phyloP scores from a whole-genome alignment of 2,888 invertebrate species.

The Megaustenia siamemsis region DNA sequence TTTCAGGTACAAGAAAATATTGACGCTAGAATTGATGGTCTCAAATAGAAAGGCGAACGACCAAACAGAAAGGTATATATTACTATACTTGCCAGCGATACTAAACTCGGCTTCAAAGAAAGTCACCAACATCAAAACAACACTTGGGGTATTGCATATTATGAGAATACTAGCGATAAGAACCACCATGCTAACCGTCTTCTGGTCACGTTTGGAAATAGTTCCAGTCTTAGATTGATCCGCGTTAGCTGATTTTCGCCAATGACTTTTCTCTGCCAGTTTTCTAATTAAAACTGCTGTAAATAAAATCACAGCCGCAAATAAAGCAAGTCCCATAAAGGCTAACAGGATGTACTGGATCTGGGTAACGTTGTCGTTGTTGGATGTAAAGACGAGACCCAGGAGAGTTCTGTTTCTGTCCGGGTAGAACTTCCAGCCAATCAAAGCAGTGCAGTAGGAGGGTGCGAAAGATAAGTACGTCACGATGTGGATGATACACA shows the following conservation, averaged over 20 bases:
- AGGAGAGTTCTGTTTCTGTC: not conserved
- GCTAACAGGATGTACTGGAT: not conserved
- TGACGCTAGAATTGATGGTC: not conserved
- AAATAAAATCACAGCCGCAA: not conserved
- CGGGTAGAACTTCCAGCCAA: conserved; percentile 22
- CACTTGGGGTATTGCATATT: not conserved
- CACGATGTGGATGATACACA: not conserved
- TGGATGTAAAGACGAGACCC: not conserved
- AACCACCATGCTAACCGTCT: not conserved
- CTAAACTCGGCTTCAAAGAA: not conserved
- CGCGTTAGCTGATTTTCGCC: not conserved
- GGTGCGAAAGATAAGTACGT: not conserved
- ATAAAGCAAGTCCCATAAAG: not conserved
- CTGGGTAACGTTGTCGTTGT: not conserved
- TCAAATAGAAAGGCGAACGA: not conserved
- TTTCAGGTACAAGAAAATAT: not conserved
- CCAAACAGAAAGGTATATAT: not conserved
- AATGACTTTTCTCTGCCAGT: not conserved
- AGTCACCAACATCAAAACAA: not conserved
- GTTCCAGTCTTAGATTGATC: not conserved
- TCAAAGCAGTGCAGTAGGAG: not conserved
- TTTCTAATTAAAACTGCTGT: not conserved
- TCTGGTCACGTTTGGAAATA: not conserved
- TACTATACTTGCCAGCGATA: not conserved
- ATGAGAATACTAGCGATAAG: not conserved